A percentile compares a stretch with the other conserved stretches of the same genome.
phyloP scores from a whole-genome alignment of 1,140 invertebrate species.

The Acromyrmex charruanus region DNA sequence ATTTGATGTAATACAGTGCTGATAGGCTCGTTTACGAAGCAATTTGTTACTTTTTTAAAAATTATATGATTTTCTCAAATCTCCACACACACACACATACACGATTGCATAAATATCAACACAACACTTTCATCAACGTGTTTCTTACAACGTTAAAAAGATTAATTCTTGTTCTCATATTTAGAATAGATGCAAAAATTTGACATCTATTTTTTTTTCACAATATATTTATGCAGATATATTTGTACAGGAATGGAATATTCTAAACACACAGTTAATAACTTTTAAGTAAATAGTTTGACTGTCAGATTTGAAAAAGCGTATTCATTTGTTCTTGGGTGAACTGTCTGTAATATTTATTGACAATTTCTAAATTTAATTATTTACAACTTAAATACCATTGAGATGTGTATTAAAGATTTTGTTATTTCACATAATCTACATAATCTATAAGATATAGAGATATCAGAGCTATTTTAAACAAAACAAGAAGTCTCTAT shows the following conservation, averaged over 20 bases:
- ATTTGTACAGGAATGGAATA: neutral
- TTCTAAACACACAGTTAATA: neutral
- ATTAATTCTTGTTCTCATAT: neutral
- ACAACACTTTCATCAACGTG: neutral
- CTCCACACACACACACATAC: neutral
- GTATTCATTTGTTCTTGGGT: neutral
- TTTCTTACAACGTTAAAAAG: neutral
- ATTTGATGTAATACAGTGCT: neutral
- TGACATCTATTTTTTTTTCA: too few species aligned
- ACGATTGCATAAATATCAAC: neutral
- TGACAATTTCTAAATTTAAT: constrained; percentile 9
- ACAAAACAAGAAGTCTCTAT: neutral
- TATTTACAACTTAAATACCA: neutral
- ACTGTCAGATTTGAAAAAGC: neutral
- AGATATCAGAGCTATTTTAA: neutral
- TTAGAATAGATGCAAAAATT: neutral
- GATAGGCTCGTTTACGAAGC: neutral
- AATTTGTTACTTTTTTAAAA: neutral
- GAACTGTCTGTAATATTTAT: neutral
- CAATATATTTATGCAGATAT: neutral
- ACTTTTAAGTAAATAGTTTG: neutral
- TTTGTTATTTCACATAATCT: constrained; percentile 14
- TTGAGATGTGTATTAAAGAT: neutral
- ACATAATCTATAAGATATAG: neutral
- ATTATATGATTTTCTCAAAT: neutral